Evolutionary conservation across 2,888 invertebrate species (phyloP).

Genomic region (Apodemia duryi): DNA sequence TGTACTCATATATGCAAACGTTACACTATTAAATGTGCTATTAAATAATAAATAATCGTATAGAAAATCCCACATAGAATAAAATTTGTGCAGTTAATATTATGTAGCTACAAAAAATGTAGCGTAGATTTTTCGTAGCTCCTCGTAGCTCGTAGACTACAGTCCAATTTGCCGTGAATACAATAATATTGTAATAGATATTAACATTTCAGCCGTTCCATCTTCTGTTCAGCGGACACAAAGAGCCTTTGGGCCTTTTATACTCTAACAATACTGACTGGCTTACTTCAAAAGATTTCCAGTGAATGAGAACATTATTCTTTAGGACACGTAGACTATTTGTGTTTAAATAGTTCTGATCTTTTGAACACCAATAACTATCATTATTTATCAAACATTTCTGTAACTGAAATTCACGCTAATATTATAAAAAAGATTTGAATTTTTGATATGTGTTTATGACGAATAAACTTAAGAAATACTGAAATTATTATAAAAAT

Average conservation of each 20-base stretch:
- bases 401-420: no score
- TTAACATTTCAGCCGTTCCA: slow-evolving; percentile 8
- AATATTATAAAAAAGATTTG: no score
- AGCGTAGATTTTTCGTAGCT: not conserved
- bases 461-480: no score
- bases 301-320: slow-evolving; percentile 9
- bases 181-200: slow-evolving; percentile 14
- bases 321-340: slow-evolving; percentile 6
- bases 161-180: slow-evolving; percentile 6
- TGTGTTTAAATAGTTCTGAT: not conserved
- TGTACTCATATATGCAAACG: no score
- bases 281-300: slow-evolving; percentile 12
- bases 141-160: slow-evolving; percentile 2
- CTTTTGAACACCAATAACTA: not conserved
- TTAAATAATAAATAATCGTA: no score
- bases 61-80: no score
- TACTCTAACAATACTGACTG: slow-evolving; percentile 11
- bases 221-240: slow-evolving; percentile 8
- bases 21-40: no score
- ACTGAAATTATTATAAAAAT: no score
- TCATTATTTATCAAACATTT: not conserved
- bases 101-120: not conserved
- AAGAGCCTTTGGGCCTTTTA: slow-evolving; percentile 7
- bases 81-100: no score
- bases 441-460: no score